Base-by-base conservation (phyloP, 2,113 vertebrate genomes). In the Pseudorasbora parva region DNA sequence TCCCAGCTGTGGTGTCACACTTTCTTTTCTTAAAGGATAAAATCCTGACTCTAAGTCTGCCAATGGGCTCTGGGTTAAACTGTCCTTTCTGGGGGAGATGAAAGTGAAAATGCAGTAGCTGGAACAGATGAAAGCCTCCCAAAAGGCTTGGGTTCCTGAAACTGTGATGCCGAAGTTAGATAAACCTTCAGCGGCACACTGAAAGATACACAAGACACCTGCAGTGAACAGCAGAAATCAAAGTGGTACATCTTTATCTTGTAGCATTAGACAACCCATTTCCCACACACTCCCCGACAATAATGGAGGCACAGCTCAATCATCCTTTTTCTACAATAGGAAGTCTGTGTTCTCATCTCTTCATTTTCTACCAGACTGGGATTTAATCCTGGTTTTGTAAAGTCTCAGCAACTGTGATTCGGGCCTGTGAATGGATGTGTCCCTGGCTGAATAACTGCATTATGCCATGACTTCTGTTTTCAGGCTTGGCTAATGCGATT, bases 301-400 rank as follows among this genome's bases (percentile, higher is more conserved):
- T 37, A 69, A 60, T 54, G 30, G 56, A 78, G 80, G 54, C 21
- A 71, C 6, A 21, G 17, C 69, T 75, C 80, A 45, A 62, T 86
- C 81, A 62, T 83, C 62, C 10, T 56, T 59, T 47, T 77, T 72
- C 41, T 59, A 82, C 37, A 84, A 85, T 73, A 76, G 37, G 49
- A 66, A 37, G 59, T 54, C 64, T 72, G 49, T 77, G 21, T 79
- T 86, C 77, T 84, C 23, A 60, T 56, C 68, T 80, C 82, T 85
- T 81, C 76, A 82, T 86, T 83, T 87, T 78, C 69, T 47, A 41
- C 75, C 14, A n/a, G 82, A 27, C 79, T 23, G 76, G 62, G 54
- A 71, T 87, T 79, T 84, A 82, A 84, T 83, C 81, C 83, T 12
- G 74, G 86, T 73, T 82, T 86, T 84, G 78, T 85, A 84, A 81